Evolutionary conservation across 1,140 invertebrate genomes (phyloP).

Genomic region (Drosophila trapezifrons): DNA sequence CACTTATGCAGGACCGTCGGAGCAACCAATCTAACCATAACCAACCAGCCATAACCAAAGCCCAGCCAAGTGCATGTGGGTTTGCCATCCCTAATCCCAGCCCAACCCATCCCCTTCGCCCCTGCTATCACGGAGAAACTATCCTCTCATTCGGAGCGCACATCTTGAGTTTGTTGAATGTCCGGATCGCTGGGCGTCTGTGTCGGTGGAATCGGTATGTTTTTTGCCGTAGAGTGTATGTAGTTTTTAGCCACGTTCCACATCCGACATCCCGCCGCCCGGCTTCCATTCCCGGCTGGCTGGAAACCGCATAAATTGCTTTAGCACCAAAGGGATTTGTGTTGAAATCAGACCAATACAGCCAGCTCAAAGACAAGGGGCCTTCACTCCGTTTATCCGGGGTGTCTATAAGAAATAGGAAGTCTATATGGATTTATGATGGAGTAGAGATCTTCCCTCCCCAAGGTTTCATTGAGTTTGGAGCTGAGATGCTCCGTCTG

Average conservation of each 20-base stretch:
- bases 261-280: background rate
- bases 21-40: slow-evolving; percentile 63
- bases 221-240: slow-evolving; percentile 16
- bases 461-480: background rate
- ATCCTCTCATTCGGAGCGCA: slow-evolving; percentile 45
- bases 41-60: slow-evolving; percentile 69
- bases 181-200: slow-evolving; percentile 22
- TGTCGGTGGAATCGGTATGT: slow-evolving; percentile 15
- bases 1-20: slow-evolving; percentile 66
- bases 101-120: background rate
- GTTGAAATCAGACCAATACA: slow-evolving; percentile 77
- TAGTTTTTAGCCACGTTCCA: slow-evolving; percentile 31
- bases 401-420: slow-evolving; percentile 22
- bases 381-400: slow-evolving; percentile 29
- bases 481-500: background rate
- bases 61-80: slow-evolving; percentile 64
- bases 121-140: slow-evolving; percentile 26
- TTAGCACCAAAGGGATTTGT: slow-evolving; percentile 82
- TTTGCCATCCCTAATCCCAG: slow-evolving; percentile 21
- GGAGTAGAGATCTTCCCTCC: slow-evolving; percentile 28
- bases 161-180: slow-evolving; percentile 44
- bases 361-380: slow-evolving; percentile 59
- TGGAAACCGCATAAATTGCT: slow-evolving; percentile 78
- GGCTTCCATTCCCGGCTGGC: slow-evolving; percentile 25
- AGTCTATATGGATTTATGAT: slow-evolving; percentile 24